phyloP scores from a whole-genome alignment of 2,797 vertebrate genomes.

The Pangasius larnaudii region DNA sequence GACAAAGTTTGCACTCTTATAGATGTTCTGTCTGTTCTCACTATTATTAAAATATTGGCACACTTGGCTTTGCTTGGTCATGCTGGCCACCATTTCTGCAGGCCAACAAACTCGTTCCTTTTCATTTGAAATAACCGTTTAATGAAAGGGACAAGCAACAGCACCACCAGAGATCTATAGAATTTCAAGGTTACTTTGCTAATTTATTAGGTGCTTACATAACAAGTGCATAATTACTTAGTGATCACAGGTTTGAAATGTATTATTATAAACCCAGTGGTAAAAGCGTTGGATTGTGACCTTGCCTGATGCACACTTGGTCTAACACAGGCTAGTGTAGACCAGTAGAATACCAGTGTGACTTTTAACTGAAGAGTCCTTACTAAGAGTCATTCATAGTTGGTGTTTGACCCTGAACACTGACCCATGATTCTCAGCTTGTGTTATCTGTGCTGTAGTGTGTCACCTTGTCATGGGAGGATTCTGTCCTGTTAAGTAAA shows the following conservation, averaged over 20 bases:
- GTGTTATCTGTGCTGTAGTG: conserved; percentile 24
- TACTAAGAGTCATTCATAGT: background rate
- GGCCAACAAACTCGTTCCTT: background rate
- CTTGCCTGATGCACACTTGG: background rate
- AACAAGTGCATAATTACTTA: background rate
- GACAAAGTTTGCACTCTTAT: background rate
- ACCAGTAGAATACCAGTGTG: background rate
- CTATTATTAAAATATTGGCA: background rate
- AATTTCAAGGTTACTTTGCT: conserved; percentile 11
- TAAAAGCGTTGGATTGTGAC: background rate
- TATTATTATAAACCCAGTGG: background rate
- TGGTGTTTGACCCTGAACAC: conserved; percentile 32
- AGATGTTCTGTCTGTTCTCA: background rate
- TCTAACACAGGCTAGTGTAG: background rate
- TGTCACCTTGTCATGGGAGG: conserved; percentile 37
- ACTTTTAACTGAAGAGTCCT: conserved; percentile 2
- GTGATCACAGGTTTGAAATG: background rate
- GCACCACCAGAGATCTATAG: background rate
- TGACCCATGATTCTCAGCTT: conserved; percentile 35
- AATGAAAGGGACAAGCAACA: background rate
- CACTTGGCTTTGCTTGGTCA: background rate
- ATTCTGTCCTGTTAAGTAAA: conserved; percentile 37
- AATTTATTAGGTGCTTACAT: conserved; percentile 30
- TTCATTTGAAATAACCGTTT: background rate
- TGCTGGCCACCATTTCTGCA: background rate